These are phyloP conservation scores for Pavo muticus DNA, from an alignment of 2,113 vertebrate species.

Conservation along the genomic window DNA sequence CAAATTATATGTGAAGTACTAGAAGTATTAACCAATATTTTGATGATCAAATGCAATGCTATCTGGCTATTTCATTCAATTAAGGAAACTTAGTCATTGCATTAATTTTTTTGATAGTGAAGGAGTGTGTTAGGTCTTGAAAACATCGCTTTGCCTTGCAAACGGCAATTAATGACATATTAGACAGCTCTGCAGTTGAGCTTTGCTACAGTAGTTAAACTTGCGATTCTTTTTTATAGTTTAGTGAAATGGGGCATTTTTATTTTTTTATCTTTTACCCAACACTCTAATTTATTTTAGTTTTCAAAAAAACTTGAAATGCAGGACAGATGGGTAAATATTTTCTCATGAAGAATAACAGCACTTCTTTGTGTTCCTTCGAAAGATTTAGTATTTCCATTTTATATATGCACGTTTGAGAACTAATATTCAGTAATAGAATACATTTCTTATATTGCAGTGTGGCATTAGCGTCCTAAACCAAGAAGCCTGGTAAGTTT, in stretches of 20 bases:
- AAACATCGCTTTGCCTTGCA: background rate
- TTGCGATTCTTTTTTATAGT: background rate
- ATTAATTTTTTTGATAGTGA: background rate
- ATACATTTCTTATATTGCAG: background rate
- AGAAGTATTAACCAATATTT: background rate
- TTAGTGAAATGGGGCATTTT: background rate
- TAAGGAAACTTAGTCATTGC: background rate
- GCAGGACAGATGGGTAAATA: background rate
- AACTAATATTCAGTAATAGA: slow-evolving; percentile 48
- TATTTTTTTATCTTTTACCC: background rate
- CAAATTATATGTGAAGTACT: background rate
- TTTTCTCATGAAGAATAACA: background rate
- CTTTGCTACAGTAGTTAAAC: background rate
- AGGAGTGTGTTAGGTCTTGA: background rate
- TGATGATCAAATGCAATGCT: background rate
- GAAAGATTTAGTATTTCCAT: slow-evolving; percentile 43
- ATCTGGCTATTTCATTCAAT: background rate
- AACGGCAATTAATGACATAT: background rate
- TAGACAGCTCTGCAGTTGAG: background rate
- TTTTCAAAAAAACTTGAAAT: slow-evolving; percentile 29
- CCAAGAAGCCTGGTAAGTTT: background rate
- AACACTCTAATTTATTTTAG: background rate
- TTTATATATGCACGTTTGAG: slow-evolving; percentile 47
- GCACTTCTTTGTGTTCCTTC: background rate
- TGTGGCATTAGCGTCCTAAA: slow-evolving; percentile 2